These are phyloP conservation scores for Mastomys coucha DNA, from an alignment of 2,113 vertebrate genomes.

Conservation along the genomic window DNA sequence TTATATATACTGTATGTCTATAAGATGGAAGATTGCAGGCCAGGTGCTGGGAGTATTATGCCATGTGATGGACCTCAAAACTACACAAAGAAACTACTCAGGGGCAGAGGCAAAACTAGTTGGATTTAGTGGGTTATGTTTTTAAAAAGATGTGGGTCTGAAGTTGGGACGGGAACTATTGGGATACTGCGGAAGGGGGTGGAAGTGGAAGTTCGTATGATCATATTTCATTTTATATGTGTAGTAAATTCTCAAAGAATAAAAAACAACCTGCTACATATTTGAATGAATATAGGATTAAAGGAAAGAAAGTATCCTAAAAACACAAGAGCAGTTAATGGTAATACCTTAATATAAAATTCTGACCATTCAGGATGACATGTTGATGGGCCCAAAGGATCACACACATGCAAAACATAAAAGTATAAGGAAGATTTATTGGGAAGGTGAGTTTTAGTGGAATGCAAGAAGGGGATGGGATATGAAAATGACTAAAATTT, in stretches of 20 bases:
- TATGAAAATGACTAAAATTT: not conserved
- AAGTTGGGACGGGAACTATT: not conserved
- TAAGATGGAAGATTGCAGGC: not conserved
- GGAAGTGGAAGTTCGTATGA: not conserved
- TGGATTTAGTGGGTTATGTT: too few species aligned
- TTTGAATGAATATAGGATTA: not conserved
- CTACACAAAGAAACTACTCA: not conserved
- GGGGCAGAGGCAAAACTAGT: not conserved
- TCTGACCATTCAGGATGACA: not conserved
- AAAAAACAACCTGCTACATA: constrained; percentile 14
- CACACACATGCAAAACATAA: not conserved
- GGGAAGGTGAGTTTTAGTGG: not conserved
- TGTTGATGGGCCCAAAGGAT: not conserved
- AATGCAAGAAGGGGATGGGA: too few species aligned
- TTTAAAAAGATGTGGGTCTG: too few species aligned
- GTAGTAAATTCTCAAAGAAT: not conserved
- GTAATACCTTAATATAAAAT: not conserved
- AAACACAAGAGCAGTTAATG: not conserved
- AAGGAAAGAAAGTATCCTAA: not conserved
- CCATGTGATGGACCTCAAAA: not conserved
- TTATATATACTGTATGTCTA: not conserved
- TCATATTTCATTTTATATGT: not conserved
- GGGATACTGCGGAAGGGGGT: too few species aligned
- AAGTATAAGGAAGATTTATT: too few species aligned
- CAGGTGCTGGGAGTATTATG: not conserved